Evolutionary conservation across 2,888 invertebrate genomes (phyloP), one percentile per base, ranked within the genome.

Genomic region (Pseudococcus longispinus): DNA sequence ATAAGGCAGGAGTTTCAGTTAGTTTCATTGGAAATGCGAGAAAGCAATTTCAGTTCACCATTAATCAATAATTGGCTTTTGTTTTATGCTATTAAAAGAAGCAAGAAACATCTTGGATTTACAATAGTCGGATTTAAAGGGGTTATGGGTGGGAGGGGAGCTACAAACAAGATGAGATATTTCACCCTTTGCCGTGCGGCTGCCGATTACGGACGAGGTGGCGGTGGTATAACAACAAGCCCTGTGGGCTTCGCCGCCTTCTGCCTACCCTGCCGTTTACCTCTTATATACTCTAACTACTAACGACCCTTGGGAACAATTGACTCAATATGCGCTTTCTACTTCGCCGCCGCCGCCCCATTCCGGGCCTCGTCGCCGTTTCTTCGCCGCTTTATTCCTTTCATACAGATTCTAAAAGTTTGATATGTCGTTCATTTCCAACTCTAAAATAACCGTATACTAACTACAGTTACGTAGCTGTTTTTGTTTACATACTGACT

Each of bases 231-330:
- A 85, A 85, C 85, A 85, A 85, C 85, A 85, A 85, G 70, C 85
- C 85, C 74, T 85, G 51, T 74, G 85, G 74, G 86, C 77, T 44
- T 86, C 51, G 46, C 51, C 20, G 29, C 84, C 77, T 80, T 55
- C 37, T 80, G 80, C 80, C 80, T 86, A 80, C 32, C 42, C 77
- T 65, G 37, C 84, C 37, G 51, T 37, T 60, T 51, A 37, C 37
- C 65, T 55, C 70, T 37, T 60, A 82, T 80, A 80, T 80, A 80
- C 86, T 77, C 44, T 80, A 80, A 83, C 84, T 83, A 84, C 74
- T 88, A 88, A 88, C 88, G 88, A 88, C 88, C 88, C 88, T 85
- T 46, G 88, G 88, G 88, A 88, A 88, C 88, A 88, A 88, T 88
- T 88, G 88, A 85, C 88, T 88, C 85, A 86, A 87, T 84, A 87